A percentile compares a stretch with the other conserved stretches of the same genome.
Evolutionary conservation across 1,140 invertebrate species (phyloP).

Genomic region (Chrysomallon squamiferum): DNA sequence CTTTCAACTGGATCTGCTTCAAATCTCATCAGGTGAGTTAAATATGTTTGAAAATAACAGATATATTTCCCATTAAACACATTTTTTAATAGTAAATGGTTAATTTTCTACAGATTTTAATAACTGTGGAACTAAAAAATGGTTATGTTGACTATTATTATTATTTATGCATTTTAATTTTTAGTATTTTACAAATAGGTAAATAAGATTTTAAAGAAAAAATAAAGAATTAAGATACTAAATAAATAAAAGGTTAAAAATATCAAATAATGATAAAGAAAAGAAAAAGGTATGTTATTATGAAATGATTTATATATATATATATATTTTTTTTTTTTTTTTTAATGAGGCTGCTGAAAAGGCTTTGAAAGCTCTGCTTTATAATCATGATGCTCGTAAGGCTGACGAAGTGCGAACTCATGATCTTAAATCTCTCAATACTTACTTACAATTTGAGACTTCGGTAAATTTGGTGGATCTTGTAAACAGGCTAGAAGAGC

Average conservation of each 20-base stretch:
- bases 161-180: not conserved
- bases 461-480: no score
- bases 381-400: constrained; percentile 6
- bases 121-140: not conserved
- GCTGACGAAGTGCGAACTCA: constrained; percentile 3
- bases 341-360: constrained; percentile 21
- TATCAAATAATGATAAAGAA: not conserved
- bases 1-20: constrained; percentile 42
- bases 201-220: not conserved
- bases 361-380: constrained; percentile 24
- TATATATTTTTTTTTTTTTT: not conserved
- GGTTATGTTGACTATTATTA: not conserved
- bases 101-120: not conserved
- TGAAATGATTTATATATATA: not conserved
- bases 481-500: not conserved
- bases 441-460: no score
- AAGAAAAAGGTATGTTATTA: not conserved
- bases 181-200: not conserved
- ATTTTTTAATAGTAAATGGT: not conserved
- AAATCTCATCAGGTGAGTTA: constrained; percentile 44
- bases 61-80: not conserved
- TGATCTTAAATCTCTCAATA: no score
- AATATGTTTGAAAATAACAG: not conserved
- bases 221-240: not conserved
- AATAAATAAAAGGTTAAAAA: not conserved